A percentile compares a stretch with the other conserved stretches of the same genome.
Evolutionary conservation across 2,888 invertebrate genomes (phyloP).

Genomic region (Catocala sponsa): DNA sequence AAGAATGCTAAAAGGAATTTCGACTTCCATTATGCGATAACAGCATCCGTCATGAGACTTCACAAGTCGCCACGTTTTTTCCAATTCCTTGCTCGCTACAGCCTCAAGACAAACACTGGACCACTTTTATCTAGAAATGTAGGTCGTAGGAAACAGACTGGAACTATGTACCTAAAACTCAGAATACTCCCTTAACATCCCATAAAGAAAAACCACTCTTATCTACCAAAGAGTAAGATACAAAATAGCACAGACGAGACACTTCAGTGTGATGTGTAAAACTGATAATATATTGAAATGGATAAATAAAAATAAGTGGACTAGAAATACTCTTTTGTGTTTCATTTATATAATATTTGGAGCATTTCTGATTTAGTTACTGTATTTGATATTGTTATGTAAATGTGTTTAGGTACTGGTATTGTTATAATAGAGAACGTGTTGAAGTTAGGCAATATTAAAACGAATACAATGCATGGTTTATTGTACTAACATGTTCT

Average conservation of each 20-base stretch:
- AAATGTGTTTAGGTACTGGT: constrained; percentile 2
- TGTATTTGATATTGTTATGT: constrained; percentile 4
- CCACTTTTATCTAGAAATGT: constrained; percentile 65
- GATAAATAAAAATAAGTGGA: constrained; percentile 18
- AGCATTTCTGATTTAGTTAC: constrained; percentile 1
- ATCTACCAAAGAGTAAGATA: neutral
- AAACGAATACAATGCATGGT: neutral
- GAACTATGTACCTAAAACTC: constrained; percentile 11
- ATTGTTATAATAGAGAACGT: neutral
- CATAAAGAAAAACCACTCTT: constrained; percentile 14
- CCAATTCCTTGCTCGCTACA: constrained; percentile 46
- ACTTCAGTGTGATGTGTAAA: constrained; percentile 2
- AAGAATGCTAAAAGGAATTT: neutral
- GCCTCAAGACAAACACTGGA: constrained; percentile 57
- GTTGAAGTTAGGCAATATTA: constrained; percentile 1
- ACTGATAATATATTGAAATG: constrained; percentile 13
- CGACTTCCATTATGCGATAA: neutral
- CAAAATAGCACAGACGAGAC: neutral
- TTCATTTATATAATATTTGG: constrained; percentile 5
- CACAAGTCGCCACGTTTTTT: constrained; percentile 40
- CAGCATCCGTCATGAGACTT: constrained; percentile 1
- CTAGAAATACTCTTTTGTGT: constrained; percentile 6
- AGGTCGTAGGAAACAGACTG: constrained; percentile 60
- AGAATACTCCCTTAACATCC: constrained; percentile 8
- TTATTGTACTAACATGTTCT: too few species aligned